Evolutionary conservation across 2,888 invertebrate species (phyloP).

Genomic region (Petrolisthes cinctipes): DNA sequence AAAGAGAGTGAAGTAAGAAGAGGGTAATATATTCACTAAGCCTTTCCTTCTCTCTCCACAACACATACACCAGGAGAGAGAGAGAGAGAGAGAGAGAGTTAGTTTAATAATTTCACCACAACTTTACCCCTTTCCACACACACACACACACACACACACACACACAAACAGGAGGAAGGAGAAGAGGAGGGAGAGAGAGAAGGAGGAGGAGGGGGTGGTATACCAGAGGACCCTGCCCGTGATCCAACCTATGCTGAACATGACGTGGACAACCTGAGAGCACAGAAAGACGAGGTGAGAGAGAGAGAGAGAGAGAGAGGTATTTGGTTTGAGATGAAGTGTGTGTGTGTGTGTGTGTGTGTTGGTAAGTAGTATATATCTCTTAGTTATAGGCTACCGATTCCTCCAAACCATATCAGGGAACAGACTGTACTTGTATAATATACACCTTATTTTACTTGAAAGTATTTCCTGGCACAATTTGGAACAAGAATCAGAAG

Average conservation of each 20-base stretch:
- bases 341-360: background rate
- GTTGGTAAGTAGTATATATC: background rate
- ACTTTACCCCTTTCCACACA: background rate
- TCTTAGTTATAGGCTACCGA: too few relatives aligned
- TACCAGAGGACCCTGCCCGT: conserved; percentile 77
- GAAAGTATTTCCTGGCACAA: too few relatives aligned
- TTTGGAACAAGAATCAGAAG: too few relatives aligned
- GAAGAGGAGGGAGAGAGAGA: background rate
- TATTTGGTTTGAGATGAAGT: background rate
- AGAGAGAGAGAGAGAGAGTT: too few relatives aligned
- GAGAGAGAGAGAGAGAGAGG: conserved; percentile 7
- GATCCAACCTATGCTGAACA: conserved; percentile 79
- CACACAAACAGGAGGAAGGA: conserved; percentile 2
- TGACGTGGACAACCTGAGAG: conserved; percentile 77
- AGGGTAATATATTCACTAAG: background rate
- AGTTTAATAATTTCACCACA: background rate
- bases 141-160: too few relatives aligned
- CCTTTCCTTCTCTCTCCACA: too few relatives aligned
- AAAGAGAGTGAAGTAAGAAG: background rate
- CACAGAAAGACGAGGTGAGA: conserved; percentile 77
- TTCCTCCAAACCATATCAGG: too few relatives aligned
- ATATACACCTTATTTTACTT: too few relatives aligned
- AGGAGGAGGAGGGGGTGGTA: conserved; percentile 62
- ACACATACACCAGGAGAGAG: too few relatives aligned
- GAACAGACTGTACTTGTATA: too few relatives aligned